Conservation (phyloP, 2,113 vertebrate species). For the Clarias magur region DNA sequence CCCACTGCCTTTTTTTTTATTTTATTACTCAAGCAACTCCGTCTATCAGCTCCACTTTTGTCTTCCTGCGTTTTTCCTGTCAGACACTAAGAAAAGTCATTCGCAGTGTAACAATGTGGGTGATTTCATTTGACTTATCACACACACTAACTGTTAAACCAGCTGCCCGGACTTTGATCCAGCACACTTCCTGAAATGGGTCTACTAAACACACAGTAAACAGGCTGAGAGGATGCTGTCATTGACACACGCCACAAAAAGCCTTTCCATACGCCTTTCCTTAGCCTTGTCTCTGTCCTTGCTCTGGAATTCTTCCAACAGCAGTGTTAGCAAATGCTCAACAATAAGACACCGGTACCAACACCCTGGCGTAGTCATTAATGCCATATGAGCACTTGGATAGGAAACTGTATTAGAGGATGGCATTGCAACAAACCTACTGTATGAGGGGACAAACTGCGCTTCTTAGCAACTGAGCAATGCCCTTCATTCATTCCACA, state of each 20-base stretch:
- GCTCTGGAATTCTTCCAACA: neutral
- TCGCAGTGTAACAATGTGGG: slow-evolving; percentile 77
- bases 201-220: slow-evolving; percentile 74
- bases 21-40: slow-evolving; percentile 70
- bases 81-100: slow-evolving; percentile 75
- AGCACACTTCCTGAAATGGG: slow-evolving; percentile 76
- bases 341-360: slow-evolving; percentile 24
- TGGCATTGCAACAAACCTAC: slow-evolving; percentile 14
- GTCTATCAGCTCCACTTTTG: slow-evolving; percentile 74
- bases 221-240: slow-evolving; percentile 67
- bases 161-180: slow-evolving; percentile 80
- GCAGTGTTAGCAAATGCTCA: slow-evolving; percentile 20
- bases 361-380: slow-evolving; percentile 27
- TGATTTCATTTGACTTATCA: slow-evolving; percentile 79
- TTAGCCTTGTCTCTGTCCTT: slow-evolving; percentile 42
- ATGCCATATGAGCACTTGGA: slow-evolving; percentile 17
- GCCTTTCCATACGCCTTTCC: slow-evolving; percentile 47
- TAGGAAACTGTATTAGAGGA: slow-evolving; percentile 33
- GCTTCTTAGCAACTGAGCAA: slow-evolving; percentile 28
- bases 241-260: slow-evolving; percentile 45
- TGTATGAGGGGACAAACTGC: neutral
- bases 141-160: slow-evolving; percentile 76
- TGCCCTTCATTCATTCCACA: slow-evolving; percentile 42
- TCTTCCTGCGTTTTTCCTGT: slow-evolving; percentile 79
- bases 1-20: slow-evolving; percentile 68